Percentiles rank a stretch among this genome's conserved stretches.
Evolutionary conservation across 1,140 invertebrate species (phyloP).

Genomic region (Thaumetopoea pityocampa): DNA sequence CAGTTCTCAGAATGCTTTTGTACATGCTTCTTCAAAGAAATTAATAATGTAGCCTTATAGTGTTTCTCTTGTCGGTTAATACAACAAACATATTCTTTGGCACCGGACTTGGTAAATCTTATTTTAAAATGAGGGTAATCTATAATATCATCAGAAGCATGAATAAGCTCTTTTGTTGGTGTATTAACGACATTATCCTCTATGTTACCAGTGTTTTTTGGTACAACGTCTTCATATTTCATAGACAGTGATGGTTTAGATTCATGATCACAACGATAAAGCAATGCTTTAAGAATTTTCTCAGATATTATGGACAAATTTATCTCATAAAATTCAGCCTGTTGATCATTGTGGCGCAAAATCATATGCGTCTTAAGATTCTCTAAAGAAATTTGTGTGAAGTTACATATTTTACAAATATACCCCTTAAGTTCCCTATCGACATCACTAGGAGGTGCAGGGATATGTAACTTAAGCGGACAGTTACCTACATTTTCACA

Average conservation of each 20-base stretch:
- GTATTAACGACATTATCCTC: no score
- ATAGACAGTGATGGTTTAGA: no score
- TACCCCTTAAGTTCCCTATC: constrained; percentile 77
- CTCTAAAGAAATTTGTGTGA: constrained; percentile 78
- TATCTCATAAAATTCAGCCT: constrained; percentile 58
- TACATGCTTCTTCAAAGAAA: constrained; percentile 64
- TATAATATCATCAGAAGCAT: constrained; percentile 35
- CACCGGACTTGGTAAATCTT: constrained; percentile 31
- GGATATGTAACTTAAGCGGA: constrained; percentile 53
- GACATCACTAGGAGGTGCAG: constrained; percentile 47
- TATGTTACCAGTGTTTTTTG: no score
- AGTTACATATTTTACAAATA: constrained; percentile 82
- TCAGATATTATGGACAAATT: constrained; percentile 49
- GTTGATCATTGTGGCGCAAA: constrained; percentile 69
- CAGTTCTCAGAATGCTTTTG: constrained; percentile 61
- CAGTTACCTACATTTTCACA: constrained; percentile 60
- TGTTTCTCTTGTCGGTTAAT: constrained; percentile 51
- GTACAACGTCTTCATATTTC: no score
- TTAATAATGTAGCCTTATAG: constrained; percentile 52
- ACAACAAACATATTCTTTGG: constrained; percentile 61
- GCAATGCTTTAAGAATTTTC: constrained; percentile 26
- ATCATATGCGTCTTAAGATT: constrained; percentile 79
- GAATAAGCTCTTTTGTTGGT: no score
- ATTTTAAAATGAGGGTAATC: constrained; percentile 60
- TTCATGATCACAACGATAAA: constrained; percentile 1